Base-by-base conservation (phyloP, 2,113 vertebrate species). In the Dicaeum eximium region DNA sequence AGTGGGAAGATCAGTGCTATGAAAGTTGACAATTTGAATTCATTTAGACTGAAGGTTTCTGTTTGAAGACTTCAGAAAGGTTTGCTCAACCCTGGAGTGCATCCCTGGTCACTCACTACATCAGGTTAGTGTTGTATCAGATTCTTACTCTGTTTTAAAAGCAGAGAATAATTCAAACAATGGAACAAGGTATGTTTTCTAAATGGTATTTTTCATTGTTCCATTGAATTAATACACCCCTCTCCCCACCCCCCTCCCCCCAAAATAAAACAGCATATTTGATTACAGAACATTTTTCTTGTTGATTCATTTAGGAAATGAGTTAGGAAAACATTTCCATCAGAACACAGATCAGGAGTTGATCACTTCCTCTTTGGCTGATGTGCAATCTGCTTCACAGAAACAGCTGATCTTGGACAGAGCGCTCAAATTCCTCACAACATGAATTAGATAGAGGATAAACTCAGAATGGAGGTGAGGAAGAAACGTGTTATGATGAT, bases 241-340 rank as follows among this genome's bases (percentile, higher is more conserved):
- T 38, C 38, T 38, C 3, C 21, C 20, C 45, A 3, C 17, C 6
- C 6, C 4, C 13, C 8, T 2, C 10, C 7, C 13, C 10, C 7
- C 48, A 50, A 56, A 57, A 42, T 24, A 40, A 67, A 85, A 28
- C 1, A 21, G 6, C 3, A 15, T 37, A 40, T 75, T 84, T 87
- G 48, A 54, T 9, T 72, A n/a, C 17, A 71, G 40, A 71, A 35
- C 1, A 4, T 40, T 60, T 67, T 75, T 37, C 16, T 54, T 69
- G 33, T 14, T 58, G 25, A 54, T 3, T 54, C 10, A 6, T 37
- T 15, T 47, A 20, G n/a, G n/a, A n/a, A n/a, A n/a, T n/a, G n/a
- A n/a, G 6, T 40, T 56, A 56, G 53, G 33, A 84, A 48, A 48
- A 35, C 19, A 56, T 58, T 89, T 62, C 25, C 28, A 61, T 21